Evolutionary conservation across 2,888 invertebrate genomes (phyloP).

Genomic region (Oligia latruncula): DNA sequence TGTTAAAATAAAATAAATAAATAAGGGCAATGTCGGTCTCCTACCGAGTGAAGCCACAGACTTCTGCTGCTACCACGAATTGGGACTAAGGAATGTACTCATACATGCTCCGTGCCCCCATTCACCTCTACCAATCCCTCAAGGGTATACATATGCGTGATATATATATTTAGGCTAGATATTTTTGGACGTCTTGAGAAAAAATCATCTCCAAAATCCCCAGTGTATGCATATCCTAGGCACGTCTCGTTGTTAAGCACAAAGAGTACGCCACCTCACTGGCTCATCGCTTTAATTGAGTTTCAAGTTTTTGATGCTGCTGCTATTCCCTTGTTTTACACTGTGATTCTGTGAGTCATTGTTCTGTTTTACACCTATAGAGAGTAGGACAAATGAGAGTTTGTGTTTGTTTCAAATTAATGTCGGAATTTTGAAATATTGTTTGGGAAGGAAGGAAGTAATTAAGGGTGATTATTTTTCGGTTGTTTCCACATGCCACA

Average conservation of each 20-base stretch:
- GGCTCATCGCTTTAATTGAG: constrained; percentile 77
- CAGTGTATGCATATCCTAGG: constrained; percentile 22
- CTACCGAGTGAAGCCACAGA: background rate
- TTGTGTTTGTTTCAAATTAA: constrained; percentile 43
- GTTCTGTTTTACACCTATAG: constrained; percentile 45
- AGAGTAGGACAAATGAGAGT: constrained; percentile 32
- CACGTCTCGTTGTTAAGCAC: constrained; percentile 51
- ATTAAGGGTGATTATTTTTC: background rate
- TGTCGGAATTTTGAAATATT: constrained; percentile 11
- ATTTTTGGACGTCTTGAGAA: background rate
- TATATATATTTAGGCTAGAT: too few species aligned
- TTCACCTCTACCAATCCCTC: background rate
- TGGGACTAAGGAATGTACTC: background rate
- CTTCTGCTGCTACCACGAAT: background rate
- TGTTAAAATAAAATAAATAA: too few species aligned
- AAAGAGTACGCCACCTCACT: constrained; percentile 68
- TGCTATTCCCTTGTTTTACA: constrained; percentile 57
- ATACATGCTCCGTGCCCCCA: too few species aligned
- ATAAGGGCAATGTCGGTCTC: background rate
- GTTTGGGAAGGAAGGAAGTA: background rate
- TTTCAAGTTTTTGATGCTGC: constrained; percentile 74
- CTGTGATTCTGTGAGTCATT: constrained; percentile 59
- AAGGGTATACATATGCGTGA: too few species aligned
- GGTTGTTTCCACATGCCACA: background rate
- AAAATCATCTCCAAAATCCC: background rate